Percentiles rank a stretch among this genome's conserved stretches.
phyloP scores from a whole-genome alignment of 1,140 invertebrate species.

The Akabosia matsudoensis region DNA sequence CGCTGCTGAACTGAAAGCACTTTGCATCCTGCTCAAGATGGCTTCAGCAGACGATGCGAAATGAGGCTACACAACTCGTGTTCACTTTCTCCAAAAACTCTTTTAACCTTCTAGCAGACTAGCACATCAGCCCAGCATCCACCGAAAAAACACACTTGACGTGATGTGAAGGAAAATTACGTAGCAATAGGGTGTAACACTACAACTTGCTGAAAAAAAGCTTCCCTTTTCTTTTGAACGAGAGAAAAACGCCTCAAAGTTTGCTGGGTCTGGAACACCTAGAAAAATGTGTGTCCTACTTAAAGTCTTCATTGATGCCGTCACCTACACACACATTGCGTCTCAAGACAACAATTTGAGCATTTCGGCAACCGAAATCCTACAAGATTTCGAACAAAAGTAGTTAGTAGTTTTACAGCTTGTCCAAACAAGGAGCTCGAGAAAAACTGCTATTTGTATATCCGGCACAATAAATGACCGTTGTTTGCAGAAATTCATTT shows the following conservation, averaged over 20 bases:
- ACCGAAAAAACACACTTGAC: constrained; percentile 16
- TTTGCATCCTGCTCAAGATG: no score
- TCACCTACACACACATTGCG: neutral
- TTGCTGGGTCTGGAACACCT: neutral
- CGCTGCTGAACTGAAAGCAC: no score
- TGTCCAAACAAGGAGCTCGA: no score
- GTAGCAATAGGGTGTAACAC: neutral
- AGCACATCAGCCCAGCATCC: neutral
- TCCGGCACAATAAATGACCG: no score
- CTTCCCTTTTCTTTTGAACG: neutral
- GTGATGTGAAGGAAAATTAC: constrained; percentile 19
- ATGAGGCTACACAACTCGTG: neutral
- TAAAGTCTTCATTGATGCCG: constrained; percentile 1
- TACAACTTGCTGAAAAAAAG: neutral
- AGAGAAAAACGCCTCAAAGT: neutral
- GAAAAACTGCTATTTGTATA: no score
- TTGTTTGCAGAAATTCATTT: no score
- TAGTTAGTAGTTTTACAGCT: no score
- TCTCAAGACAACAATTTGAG: no score
- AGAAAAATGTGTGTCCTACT: constrained; percentile 18
- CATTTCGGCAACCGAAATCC: no score
- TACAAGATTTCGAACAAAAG: no score
- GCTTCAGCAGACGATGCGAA: neutral
- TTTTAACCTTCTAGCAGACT: neutral
- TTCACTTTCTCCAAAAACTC: neutral